Evolutionary conservation across 1,140 invertebrate species (phyloP), one percentile per base, ranked within the genome.

Genomic region (Limonius californicus): DNA sequence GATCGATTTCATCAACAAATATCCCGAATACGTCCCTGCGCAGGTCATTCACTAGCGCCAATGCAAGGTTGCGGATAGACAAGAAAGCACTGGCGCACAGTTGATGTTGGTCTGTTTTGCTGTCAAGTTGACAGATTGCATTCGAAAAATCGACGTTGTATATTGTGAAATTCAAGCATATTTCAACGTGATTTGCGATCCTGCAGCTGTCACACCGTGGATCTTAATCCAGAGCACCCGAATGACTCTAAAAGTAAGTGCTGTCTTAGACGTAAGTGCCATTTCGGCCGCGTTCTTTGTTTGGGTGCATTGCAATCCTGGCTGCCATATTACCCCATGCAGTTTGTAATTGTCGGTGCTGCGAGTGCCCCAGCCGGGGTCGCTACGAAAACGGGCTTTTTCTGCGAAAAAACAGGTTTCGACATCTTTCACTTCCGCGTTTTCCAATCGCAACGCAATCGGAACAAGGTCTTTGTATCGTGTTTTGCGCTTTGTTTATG

Each of bases 161-260:
- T 65, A 12, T 42, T 47, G 60, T 61, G 60, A 50, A 62, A 21
- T 62, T 54, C 20, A 19, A 45, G 18, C 30, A 43, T 57, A 65
- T 57, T 27, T 54, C 8, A 15, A 57, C 54, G 42, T 60, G 58
- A 57, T 61, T 61, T 42, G 42, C 43, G 20, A 20, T 14, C 15
- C n/a, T 12, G 21, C 19, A 23, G 32, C 39, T 61, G 54, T 62
- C 63, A 54, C 12, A 20, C 42, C 21, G 39, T 57, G 27, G 16
- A 30, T 20, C 19, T 14, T 15, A 19, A 14, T 32, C 18, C 54
- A 50, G 42, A 19, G 35, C 56, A 63, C 35, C 32, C 61, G 64
- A 61, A 66, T 66, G 64, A 66, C 61, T 63, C 58, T 57, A 55
- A 66, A 63, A 63, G 64, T 66, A 63, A 66, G 64, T 66, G 39